A percentile compares a stretch with the other conserved stretches of the same genome.
phyloP scores from a whole-genome alignment of 2,888 invertebrate species.

The Salpingus planirostris region DNA sequence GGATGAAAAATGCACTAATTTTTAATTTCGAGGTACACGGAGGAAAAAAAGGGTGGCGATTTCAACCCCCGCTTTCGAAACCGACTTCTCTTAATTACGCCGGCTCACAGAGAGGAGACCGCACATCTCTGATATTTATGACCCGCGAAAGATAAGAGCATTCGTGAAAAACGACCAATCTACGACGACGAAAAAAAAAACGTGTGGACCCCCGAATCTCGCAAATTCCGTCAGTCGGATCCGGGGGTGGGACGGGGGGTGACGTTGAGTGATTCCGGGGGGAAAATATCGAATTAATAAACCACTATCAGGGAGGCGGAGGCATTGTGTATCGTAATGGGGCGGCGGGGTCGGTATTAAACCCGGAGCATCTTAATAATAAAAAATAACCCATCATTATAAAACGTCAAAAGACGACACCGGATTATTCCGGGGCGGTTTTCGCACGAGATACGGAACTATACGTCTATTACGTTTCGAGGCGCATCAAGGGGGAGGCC shows the following conservation, averaged over 20 bases:
- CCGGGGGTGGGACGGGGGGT: too few relatives aligned
- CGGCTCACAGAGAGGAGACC: too few relatives aligned
- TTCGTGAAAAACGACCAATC: too few relatives aligned
- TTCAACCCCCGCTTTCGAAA: too few relatives aligned
- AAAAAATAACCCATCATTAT: conserved; percentile 36
- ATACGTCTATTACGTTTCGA: conserved; percentile 34
- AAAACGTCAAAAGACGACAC: conserved; percentile 22
- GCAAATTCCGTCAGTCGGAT: too few relatives aligned
- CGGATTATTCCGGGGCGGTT: background rate
- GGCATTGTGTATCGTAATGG: conserved; percentile 7
- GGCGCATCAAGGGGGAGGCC: conserved; percentile 9
- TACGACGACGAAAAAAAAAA: too few relatives aligned
- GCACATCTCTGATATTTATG: conserved; percentile 19
- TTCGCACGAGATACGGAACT: conserved; percentile 23
- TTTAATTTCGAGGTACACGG: conserved; percentile 16
- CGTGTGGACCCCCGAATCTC: too few relatives aligned
- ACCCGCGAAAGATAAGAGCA: conserved; percentile 15
- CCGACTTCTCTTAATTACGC: conserved; percentile 19
- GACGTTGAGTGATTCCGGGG: conserved; percentile 13
- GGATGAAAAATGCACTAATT: conserved; percentile 32
- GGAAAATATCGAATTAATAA: conserved; percentile 15
- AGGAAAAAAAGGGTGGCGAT: too few relatives aligned
- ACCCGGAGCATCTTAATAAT: conserved; percentile 30
- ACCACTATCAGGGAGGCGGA: conserved; percentile 6
- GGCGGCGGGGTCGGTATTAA: conserved; percentile 13